Evolutionary conservation across 1,140 invertebrate species (phyloP), one percentile per base, ranked within the genome.

Genomic region (Hormaphis cornu): DNA sequence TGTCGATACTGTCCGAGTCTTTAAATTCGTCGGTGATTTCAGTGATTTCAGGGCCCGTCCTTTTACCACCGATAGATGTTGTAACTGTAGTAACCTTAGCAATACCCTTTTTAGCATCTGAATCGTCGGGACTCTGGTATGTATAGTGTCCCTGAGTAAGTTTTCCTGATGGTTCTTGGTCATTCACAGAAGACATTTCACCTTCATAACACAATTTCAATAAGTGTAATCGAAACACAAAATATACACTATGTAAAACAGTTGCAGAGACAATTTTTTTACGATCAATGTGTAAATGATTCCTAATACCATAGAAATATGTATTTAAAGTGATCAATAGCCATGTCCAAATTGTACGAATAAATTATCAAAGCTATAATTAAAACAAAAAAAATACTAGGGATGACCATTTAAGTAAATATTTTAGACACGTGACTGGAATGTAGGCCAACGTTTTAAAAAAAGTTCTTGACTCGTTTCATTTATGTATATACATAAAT

Each of bases 181-280:
- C 85, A 76, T 85, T 85, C 73, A 85, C 82, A 50, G 84, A 82
- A 75, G 84, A 85, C 75, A 81, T 83, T 76, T 86, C 82, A 78
- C 86, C 86, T 86, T 77, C 70, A 75, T 77, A 73, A 70, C 20
- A 70, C 72, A 46, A 58, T 71, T 63, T 48, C 59, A 52, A 69
- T n/a, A 56, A 52, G 28, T 53, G 16, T 28, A 33, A 33, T 33
- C 30, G 6, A 3, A 42, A 42, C 1, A 42, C 4, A n/a, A 42
- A 12, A 3, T 42, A 42, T 3, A 42, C 6, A n/a, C 1, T n/a
- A n/a, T n/a, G 2, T 42, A n/a, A n/a, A n/a, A n/a, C n/a, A n/a
- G n/a, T n/a, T n/a, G n/a, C n/a, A n/a, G n/a, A n/a, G n/a, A n/a
- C n/a, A n/a, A n/a, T n/a, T n/a, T n/a, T n/a, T n/a, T n/a, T n/a